These are phyloP conservation scores for Pantala flavescens DNA, from an alignment of 1,140 invertebrate genomes.

Conservation along the genomic window DNA sequence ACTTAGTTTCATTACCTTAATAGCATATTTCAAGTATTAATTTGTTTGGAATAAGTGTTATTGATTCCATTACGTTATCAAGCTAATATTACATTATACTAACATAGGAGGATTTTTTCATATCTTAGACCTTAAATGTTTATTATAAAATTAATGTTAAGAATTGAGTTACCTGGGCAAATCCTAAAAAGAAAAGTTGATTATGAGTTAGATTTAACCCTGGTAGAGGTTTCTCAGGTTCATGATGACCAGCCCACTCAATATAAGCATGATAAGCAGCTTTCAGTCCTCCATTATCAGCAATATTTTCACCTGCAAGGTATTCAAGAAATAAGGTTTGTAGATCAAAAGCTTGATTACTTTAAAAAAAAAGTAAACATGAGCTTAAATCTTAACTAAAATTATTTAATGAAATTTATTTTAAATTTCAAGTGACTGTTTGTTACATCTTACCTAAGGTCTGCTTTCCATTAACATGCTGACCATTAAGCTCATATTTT, in stretches of 20 bases:
- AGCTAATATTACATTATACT: too few species aligned
- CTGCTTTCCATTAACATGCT: conserved; percentile 63
- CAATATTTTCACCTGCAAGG: conserved; percentile 74
- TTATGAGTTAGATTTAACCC: conserved; percentile 71
- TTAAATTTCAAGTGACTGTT: too few species aligned
- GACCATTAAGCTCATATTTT: conserved; percentile 53
- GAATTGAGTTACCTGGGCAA: conserved; percentile 53
- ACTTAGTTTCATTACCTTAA: too few species aligned
- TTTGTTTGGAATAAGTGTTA: too few species aligned
- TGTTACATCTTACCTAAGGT: conserved; percentile 47
- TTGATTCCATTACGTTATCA: too few species aligned
- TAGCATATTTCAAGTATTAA: too few species aligned
- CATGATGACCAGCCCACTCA: conserved; percentile 35
- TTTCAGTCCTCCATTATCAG: conserved; percentile 87
- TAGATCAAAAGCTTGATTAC: too few species aligned
- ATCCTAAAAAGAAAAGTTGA: conserved; percentile 90
- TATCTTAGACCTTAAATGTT: too few species aligned
- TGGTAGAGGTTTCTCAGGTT: conserved; percentile 53
- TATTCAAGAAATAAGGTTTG: neutral
- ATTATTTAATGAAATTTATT: too few species aligned
- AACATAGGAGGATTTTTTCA: too few species aligned
- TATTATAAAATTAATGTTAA: neutral
- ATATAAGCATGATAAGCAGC: conserved; percentile 83
- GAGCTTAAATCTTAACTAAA: too few species aligned
- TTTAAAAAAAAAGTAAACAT: too few species aligned